Conservation (phyloP, 1,140 invertebrate genomes). For the Neoseiulus cucumeris region DNA sequence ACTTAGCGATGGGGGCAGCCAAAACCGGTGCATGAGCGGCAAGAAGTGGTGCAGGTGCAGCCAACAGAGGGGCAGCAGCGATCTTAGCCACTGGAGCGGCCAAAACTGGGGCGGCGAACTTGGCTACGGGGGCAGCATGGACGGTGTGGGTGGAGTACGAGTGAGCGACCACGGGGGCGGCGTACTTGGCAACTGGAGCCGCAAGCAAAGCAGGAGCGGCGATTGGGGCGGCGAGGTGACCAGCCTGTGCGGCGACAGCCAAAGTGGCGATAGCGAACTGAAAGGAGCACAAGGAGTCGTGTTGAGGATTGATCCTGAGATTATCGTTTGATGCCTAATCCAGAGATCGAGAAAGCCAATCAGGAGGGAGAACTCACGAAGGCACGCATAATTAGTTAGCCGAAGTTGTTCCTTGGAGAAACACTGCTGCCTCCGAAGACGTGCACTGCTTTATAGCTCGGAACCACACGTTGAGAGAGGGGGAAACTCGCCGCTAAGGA, state of each 20-base stretch:
- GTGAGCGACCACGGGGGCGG: not conserved
- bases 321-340: too few species aligned
- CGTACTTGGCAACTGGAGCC: not conserved
- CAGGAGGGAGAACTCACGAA: not conserved
- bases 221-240: not conserved
- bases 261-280: not conserved
- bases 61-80: not conserved
- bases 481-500: too few species aligned
- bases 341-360: too few species aligned
- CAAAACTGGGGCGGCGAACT: not conserved
- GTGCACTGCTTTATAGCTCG: too few species aligned
- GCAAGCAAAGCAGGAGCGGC: not conserved
- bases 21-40: not conserved
- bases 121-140: not conserved
- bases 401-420: too few species aligned
- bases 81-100: not conserved
- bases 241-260: not conserved
- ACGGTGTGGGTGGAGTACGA: slow-evolving; percentile 5
- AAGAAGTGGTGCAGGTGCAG: not conserved
- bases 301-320: too few species aligned
- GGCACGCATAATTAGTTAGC: not conserved
- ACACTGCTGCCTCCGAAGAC: too few species aligned
- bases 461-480: too few species aligned
- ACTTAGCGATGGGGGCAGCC: not conserved
- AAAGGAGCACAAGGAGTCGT: not conserved